Conservation (phyloP, 1,140 invertebrate genomes). For the Globodera ellingtonae region DNA sequence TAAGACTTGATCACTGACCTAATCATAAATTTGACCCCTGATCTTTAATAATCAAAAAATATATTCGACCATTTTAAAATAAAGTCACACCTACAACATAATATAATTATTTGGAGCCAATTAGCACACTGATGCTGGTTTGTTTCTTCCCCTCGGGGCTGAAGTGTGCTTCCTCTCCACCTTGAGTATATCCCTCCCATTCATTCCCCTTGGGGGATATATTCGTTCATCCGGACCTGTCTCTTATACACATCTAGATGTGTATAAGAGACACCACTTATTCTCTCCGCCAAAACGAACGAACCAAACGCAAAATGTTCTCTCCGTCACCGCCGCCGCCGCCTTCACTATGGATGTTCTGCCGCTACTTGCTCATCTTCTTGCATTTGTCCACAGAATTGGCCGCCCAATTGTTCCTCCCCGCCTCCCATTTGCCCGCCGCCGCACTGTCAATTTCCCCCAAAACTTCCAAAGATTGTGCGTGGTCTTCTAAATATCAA, state of each 20-base stretch:
- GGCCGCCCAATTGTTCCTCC: background rate
- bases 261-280: no score
- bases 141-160: background rate
- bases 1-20: no score
- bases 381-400: background rate
- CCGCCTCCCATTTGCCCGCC: background rate
- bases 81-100: background rate
- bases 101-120: background rate
- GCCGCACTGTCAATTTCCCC: background rate
- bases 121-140: background rate
- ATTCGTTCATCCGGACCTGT: slow-evolving; percentile 6
- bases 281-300: background rate
- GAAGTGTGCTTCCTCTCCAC: background rate
- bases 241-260: no score
- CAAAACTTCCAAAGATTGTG: background rate
- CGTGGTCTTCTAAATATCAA: background rate
- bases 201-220: background rate
- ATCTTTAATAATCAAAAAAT: no score
- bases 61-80: no score
- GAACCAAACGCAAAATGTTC: background rate
- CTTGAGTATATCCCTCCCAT: background rate
- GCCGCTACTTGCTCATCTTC: background rate
- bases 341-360: background rate
- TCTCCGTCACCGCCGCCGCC: background rate
- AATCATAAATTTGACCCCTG: no score